Evolutionary conservation across 2,888 invertebrate genomes (phyloP).

Genomic region (Melinaea menophilus): DNA sequence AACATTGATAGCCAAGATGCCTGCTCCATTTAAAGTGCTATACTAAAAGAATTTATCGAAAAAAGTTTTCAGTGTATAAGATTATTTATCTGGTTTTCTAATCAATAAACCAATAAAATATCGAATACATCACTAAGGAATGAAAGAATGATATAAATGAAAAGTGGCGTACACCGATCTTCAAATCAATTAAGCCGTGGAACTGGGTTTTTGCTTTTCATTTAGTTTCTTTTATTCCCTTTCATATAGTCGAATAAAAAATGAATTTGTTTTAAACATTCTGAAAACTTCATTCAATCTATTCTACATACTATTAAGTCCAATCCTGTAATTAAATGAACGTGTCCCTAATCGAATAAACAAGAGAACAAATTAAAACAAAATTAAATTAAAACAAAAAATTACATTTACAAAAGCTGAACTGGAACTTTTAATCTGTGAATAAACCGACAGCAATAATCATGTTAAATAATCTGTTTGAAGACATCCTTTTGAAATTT

Average conservation of each 20-base stretch:
- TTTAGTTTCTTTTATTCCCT: not conserved
- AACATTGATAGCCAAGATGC: not conserved
- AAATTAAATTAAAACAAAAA: too few species aligned
- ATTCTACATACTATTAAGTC: constrained; percentile 60
- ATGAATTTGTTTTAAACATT: constrained; percentile 20
- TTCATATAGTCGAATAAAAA: constrained; percentile 2
- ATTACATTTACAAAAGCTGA: constrained; percentile 49
- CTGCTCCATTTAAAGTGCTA: not conserved
- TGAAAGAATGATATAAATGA: constrained; percentile 19
- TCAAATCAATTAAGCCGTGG: constrained; percentile 19
- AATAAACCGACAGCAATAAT: not conserved
- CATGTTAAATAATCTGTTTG: not conserved
- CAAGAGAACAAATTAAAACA: constrained; percentile 49
- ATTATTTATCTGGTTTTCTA: not conserved
- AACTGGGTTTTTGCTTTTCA: constrained; percentile 14
- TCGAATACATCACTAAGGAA: constrained; percentile 11
- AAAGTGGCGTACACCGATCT: constrained; percentile 12
- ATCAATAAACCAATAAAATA: constrained; percentile 3
- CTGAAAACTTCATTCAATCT: constrained; percentile 50
- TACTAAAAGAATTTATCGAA: not conserved
- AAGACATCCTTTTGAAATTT: too few species aligned
- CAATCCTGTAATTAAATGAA: constrained; percentile 72
- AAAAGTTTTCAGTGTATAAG: not conserved
- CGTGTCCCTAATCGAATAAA: constrained; percentile 70
- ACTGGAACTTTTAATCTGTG: constrained; percentile 30